Base-by-base conservation (phyloP, 1,140 invertebrate genomes). In the Idris sp. region DNA sequence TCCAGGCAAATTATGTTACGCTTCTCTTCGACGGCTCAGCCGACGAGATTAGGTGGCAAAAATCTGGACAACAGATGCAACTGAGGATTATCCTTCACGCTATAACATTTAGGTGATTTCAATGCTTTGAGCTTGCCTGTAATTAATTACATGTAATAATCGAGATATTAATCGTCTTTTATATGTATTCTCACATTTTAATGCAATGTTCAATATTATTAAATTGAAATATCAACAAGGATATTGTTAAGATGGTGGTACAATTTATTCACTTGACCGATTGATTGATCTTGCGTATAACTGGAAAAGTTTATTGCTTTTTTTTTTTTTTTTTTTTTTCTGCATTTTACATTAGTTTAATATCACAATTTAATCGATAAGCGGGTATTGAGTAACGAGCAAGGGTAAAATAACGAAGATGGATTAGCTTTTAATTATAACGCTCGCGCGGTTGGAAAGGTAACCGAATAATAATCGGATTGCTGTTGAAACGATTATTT, bases 381-480 rank as follows among this genome's bases (percentile, higher is more conserved):
- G 19, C 13, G n/a, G 7, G 15, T 8, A 16, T 6, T n/a, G 8
- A 28, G 9, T 11, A 15, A 16, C 16, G 13, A 8, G 40, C 35
- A 22, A 25, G 9, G 25, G 16, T 51, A 41, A 49, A 62, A 51
- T 15, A 62, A 62, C 35, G 14, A 48, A 51, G 43, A 44, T 16
- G 33, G 28, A 48, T 22, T 49, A 49, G 43, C 9, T 40, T 49
- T 44, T 61, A 61, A 61, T 61, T 61, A 61, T 46, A 49, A 40
- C 22, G 26, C 19, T 41, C 18, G 33, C 15, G 11, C 22, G 33
- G 10, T 9, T 25, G 13, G 16, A 61, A 49, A 61, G 25, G 35
- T 41, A 49, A 40, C 44, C 4, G 26, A 61, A 61, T 61, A 62
- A 62, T 62, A 62, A 62, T 62, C 26, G 28, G 25, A 62, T 49